phyloP scores from a whole-genome alignment of 1,140 invertebrate genomes.

The Ostrea denselamellosa region DNA sequence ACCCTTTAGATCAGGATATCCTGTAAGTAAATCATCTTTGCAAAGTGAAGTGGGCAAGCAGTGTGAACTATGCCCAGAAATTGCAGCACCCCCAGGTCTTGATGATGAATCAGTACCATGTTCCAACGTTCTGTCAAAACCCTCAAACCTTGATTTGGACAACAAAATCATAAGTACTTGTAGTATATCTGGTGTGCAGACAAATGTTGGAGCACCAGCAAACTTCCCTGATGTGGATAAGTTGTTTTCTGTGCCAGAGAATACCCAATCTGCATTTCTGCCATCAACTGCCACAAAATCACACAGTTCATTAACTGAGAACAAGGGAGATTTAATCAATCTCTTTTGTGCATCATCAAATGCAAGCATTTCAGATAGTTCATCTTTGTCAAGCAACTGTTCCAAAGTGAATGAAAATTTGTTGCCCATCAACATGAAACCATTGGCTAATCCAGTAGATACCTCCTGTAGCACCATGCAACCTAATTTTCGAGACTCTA shows the following conservation, averaged over 20 bases:
- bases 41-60: not conserved
- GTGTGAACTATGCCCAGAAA: not conserved
- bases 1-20: not conserved
- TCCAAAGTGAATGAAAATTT: not conserved
- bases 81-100: conserved; percentile 12
- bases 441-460: not conserved
- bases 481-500: not conserved
- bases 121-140: not conserved
- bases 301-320: not conserved
- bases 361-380: not conserved
- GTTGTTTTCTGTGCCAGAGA: not conserved
- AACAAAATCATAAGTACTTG: not conserved
- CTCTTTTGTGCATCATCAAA: not conserved
- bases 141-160: not conserved
- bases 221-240: not conserved
- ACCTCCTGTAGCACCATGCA: not conserved
- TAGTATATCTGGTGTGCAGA: not conserved
- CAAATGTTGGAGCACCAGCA: not conserved
- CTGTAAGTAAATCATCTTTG: not conserved
- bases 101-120: not conserved
- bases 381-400: too few species aligned
- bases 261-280: not conserved
- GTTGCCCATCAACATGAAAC: not conserved
- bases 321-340: not conserved
- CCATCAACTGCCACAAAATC: not conserved